Conservation (phyloP, 2,797 vertebrate genomes). For the Melopsittacus undulatus region DNA sequence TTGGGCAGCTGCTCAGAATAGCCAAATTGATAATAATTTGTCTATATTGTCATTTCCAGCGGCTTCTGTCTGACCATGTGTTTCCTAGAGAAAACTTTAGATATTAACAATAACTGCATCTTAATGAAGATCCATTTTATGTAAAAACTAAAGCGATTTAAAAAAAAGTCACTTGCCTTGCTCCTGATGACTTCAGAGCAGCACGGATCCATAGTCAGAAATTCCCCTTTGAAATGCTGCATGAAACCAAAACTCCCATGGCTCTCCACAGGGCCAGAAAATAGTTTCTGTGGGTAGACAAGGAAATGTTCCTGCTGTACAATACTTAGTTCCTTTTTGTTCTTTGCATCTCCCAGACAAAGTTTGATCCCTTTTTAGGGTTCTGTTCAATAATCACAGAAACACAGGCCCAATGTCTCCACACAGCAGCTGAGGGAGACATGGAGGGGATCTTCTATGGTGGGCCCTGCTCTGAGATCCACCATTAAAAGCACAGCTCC, state of each 20-base stretch:
- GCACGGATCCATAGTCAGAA: not conserved
- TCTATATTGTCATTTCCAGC: not conserved
- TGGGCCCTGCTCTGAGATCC: too few species aligned
- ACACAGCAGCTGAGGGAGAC: not conserved
- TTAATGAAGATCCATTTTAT: not conserved
- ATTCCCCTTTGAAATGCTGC: not conserved
- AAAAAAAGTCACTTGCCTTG: not conserved
- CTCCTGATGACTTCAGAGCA: not conserved
- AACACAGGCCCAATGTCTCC: not conserved
- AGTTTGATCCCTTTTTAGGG: not conserved
- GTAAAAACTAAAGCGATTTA: not conserved
- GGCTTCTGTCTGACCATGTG: not conserved
- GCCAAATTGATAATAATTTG: not conserved
- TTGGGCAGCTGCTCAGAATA: not conserved
- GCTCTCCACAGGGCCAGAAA: not conserved
- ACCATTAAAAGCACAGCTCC: not conserved
- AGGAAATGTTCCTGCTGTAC: not conserved
- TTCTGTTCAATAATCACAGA: not conserved
- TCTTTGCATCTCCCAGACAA: not conserved
- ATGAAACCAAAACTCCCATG: not conserved
- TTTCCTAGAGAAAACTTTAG: not conserved
- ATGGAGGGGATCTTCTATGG: rapidly evolving
- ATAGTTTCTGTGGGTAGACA: not conserved
- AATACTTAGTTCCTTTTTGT: not conserved
- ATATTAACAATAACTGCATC: not conserved